Conservation (phyloP, 2,888 invertebrate species). For the Napeogenes sylphis region DNA sequence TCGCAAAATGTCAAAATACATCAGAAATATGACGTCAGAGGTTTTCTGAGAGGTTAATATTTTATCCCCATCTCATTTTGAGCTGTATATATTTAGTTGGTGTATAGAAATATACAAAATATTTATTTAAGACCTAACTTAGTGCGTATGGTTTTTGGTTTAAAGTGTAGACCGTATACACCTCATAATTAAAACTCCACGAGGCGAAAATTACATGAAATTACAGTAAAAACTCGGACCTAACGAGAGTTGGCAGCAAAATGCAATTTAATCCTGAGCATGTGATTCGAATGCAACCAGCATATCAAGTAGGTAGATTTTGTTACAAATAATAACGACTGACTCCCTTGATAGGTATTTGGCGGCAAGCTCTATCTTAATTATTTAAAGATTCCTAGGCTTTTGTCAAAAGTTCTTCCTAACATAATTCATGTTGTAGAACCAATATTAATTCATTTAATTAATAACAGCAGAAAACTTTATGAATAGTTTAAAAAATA, state of each 20-base stretch:
- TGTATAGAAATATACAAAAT: neutral
- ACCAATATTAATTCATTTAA: too few species aligned
- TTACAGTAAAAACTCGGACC: slow-evolving; percentile 13
- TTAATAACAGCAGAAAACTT: too few species aligned
- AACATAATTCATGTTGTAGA: too few species aligned
- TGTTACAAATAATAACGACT: slow-evolving; percentile 1
- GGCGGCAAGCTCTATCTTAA: neutral
- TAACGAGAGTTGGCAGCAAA: slow-evolving; percentile 17
- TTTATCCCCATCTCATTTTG: neutral
- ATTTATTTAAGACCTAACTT: neutral
- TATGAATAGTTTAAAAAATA: too few species aligned
- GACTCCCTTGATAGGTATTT: neutral
- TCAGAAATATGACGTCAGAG: slow-evolving; percentile 29
- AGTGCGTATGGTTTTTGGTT: neutral
- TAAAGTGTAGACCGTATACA: neutral
- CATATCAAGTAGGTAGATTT: slow-evolving; percentile 11
- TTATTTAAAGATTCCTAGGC: too few species aligned
- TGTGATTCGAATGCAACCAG: slow-evolving; percentile 8
- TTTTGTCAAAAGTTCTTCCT: too few species aligned
- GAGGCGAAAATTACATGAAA: slow-evolving; percentile 12
- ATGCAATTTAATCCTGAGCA: slow-evolving; percentile 11
- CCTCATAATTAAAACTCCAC: slow-evolving; percentile 6
- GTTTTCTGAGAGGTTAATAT: slow-evolving; percentile 13
- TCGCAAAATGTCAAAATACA: slow-evolving; percentile 16
- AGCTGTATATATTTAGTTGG: neutral